Percentiles rank a stretch among this genome's conserved stretches.
These are phyloP conservation scores for Fabriciana adippe DNA, from an alignment of 2,888 invertebrate species.

Conservation along the genomic window DNA sequence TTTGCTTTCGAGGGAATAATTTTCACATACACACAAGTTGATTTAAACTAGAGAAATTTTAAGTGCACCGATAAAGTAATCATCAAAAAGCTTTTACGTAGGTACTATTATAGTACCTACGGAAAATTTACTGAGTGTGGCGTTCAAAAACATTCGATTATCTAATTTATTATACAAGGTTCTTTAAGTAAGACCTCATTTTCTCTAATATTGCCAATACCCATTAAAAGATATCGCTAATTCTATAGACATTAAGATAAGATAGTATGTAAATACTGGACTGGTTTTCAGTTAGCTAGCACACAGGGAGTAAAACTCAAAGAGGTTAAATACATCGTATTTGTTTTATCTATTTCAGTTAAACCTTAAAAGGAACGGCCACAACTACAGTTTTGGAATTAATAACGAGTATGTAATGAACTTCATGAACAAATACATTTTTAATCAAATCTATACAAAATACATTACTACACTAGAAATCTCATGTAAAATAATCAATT, in stretches of 20 bases:
- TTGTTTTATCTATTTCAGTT: conserved; percentile 27
- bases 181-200: conserved; percentile 12
- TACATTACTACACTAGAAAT: no score
- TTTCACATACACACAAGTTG: no score
- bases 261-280: conserved; percentile 35
- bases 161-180: conserved; percentile 5
- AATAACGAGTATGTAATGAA: not conserved
- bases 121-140: not conserved
- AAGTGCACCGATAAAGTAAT: no score
- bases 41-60: no score
- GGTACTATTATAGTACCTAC: no score
- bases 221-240: conserved; percentile 35
- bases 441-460: not conserved
- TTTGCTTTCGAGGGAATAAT: no score
- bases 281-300: conserved; percentile 31
- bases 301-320: conserved; percentile 28
- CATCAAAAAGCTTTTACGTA: no score
- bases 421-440: not conserved
- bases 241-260: conserved; percentile 34
- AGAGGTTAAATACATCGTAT: conserved; percentile 29
- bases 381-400: not conserved
- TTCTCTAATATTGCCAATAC: conserved; percentile 27
- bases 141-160: not conserved
- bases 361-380: conserved; percentile 9
- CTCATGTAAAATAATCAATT: no score